A percentile compares a stretch with the other conserved stretches of the same genome.
phyloP scores from a whole-genome alignment of 2,113 vertebrate species.

The Xyrauchen texanus region DNA sequence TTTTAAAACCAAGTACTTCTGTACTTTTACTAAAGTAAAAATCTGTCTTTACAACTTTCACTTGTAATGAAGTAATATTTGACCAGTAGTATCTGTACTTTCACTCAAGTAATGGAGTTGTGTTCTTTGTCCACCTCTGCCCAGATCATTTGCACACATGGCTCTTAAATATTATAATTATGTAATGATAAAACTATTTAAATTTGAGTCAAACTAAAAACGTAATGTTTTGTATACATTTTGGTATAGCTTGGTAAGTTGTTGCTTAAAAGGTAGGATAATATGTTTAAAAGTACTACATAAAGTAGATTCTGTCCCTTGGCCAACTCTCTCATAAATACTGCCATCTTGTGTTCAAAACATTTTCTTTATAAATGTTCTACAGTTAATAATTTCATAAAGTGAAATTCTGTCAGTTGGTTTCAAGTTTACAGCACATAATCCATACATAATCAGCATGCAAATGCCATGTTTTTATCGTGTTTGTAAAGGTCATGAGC shows the following conservation, averaged over 20 bases:
- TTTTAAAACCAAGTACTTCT: too few species aligned
- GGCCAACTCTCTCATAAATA: neutral
- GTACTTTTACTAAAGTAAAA: too few species aligned
- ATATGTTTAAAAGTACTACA: neutral
- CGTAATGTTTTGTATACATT: too few species aligned
- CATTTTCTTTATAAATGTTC: neutral
- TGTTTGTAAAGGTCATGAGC: constrained; percentile 73
- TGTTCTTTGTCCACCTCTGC: too few species aligned
- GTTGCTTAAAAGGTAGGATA: neutral
- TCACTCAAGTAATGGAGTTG: too few species aligned
- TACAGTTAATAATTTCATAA: neutral
- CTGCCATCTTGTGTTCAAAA: constrained; percentile 41
- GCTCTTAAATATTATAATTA: neutral
- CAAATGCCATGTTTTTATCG: neutral
- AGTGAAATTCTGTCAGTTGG: neutral
- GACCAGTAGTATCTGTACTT: too few species aligned
- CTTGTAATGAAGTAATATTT: too few species aligned
- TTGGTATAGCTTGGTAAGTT: neutral
- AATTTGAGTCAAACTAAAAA: too few species aligned
- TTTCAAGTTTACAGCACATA: neutral
- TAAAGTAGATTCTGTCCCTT: neutral
- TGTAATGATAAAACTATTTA: neutral
- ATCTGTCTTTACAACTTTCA: too few species aligned
- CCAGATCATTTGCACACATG: neutral
- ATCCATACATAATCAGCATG: neutral